These are phyloP conservation scores for Macrosiphum euphorbiae DNA, from an alignment of 2,888 invertebrate genomes.

Conservation along the genomic window DNA sequence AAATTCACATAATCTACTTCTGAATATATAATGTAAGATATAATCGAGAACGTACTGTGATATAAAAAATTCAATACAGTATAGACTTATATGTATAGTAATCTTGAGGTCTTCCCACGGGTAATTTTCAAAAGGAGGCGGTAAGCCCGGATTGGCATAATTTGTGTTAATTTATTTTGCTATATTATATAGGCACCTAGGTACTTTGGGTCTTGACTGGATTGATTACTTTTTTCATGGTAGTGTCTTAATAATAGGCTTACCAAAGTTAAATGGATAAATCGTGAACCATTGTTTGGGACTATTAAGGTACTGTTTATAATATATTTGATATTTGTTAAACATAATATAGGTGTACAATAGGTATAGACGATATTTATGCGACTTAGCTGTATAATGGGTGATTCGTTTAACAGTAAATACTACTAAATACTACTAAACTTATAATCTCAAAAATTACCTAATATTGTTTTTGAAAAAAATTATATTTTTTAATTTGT, in stretches of 20 bases:
- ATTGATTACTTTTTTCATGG: not conserved
- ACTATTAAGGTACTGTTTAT: not conserved
- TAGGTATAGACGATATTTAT: not conserved
- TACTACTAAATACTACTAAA: not conserved
- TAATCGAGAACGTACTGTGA: too few species aligned
- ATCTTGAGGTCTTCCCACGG: not conserved
- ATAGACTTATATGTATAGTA: not conserved
- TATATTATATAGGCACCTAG: not conserved
- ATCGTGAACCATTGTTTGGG: not conserved
- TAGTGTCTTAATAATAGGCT: not conserved
- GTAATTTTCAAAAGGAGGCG: not conserved
- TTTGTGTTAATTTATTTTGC: not conserved
- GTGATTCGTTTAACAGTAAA: not conserved
- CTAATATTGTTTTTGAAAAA: not conserved
- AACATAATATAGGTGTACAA: not conserved
- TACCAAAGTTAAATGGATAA: not conserved
- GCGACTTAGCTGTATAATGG: not conserved
- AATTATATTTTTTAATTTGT: not conserved
- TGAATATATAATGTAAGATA: too few species aligned
- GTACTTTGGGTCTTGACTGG: not conserved
- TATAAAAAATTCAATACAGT: too few species aligned
- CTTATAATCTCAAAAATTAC: not conserved
- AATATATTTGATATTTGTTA: not conserved
- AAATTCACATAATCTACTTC: not conserved
- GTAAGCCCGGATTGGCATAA: not conserved